Evolutionary conservation across 2,797 vertebrate species (phyloP).

Genomic region (Xerus rutilus): DNA sequence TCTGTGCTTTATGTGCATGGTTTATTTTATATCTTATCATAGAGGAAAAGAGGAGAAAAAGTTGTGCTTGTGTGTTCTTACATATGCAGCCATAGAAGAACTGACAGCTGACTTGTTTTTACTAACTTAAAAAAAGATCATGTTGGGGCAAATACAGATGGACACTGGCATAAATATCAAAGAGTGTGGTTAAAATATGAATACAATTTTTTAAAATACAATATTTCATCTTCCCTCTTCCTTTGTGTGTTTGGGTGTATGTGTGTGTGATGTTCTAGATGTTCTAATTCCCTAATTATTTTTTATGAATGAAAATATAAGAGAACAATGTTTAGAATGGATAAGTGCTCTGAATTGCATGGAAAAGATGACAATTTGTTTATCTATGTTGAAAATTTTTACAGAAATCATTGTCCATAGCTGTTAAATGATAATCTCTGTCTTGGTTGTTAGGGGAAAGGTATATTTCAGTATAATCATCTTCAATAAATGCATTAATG

Average conservation of each 20-base stretch:
- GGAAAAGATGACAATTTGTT: not conserved
- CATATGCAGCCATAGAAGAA: slow-evolving; percentile 31
- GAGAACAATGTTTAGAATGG: not conserved
- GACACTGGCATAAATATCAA: not conserved
- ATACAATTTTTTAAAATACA: not conserved
- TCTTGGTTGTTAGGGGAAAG: not conserved
- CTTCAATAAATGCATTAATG: not conserved
- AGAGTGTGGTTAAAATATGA: not conserved
- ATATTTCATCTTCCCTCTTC: not conserved
- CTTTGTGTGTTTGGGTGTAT: not conserved
- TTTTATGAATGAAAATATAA: not conserved
- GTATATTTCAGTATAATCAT: not conserved
- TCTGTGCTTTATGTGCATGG: slow-evolving; percentile 33
- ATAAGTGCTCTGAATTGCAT: not conserved
- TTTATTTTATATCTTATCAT: slow-evolving; percentile 49
- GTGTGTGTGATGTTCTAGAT: not conserved
- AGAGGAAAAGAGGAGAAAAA: slow-evolving; percentile 50
- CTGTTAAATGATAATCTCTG: not conserved
- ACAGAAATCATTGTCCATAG: not conserved
- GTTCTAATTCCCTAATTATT: not conserved
- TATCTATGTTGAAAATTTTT: not conserved
- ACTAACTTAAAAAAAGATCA: not conserved
- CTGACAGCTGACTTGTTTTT: slow-evolving; percentile 60
- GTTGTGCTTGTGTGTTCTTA: slow-evolving; percentile 57
- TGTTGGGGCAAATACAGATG: not conserved